Conservation (phyloP, 1,140 invertebrate genomes). For the Pseudomyrmex pallidus region DNA sequence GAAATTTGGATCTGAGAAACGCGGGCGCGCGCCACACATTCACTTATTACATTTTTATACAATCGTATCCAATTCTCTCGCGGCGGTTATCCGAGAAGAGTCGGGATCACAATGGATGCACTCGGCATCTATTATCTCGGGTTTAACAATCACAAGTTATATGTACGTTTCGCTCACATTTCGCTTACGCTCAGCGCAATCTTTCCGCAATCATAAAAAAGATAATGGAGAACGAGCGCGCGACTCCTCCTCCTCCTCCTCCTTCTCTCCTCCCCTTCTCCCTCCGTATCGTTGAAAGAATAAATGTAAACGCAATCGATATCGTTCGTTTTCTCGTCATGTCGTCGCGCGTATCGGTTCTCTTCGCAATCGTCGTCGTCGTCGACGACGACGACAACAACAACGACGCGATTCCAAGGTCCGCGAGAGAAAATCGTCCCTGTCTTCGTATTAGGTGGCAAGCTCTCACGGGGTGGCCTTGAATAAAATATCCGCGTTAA, state of each 20-base stretch:
- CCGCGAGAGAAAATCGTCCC: constrained; percentile 14
- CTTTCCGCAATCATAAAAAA: constrained; percentile 44
- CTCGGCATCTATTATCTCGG: too few species aligned
- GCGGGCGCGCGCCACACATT: too few species aligned
- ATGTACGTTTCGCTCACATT: too few species aligned
- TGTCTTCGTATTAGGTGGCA: neutral
- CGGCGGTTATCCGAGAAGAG: too few species aligned
- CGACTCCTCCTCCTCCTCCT: too few species aligned
- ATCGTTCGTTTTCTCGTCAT: constrained; percentile 57
- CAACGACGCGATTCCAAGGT: constrained; percentile 23
- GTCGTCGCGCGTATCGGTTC: constrained; percentile 34
- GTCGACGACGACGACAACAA: too few species aligned
- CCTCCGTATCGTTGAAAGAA: constrained; percentile 27
- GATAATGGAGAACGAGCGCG: constrained; percentile 23
- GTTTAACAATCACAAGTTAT: too few species aligned
- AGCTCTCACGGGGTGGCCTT: constrained; percentile 57
- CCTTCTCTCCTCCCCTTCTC: too few species aligned
- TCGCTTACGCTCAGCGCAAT: constrained; percentile 41
- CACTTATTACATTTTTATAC: too few species aligned
- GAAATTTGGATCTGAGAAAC: too few species aligned
- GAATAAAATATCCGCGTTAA: constrained; percentile 60
- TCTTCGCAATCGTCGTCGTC: neutral
- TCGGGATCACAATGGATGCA: too few species aligned
- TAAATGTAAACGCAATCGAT: constrained; percentile 54
- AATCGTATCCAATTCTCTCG: too few species aligned